phyloP scores from a whole-genome alignment of 2,888 invertebrate genomes.

The Protonemura montana region DNA sequence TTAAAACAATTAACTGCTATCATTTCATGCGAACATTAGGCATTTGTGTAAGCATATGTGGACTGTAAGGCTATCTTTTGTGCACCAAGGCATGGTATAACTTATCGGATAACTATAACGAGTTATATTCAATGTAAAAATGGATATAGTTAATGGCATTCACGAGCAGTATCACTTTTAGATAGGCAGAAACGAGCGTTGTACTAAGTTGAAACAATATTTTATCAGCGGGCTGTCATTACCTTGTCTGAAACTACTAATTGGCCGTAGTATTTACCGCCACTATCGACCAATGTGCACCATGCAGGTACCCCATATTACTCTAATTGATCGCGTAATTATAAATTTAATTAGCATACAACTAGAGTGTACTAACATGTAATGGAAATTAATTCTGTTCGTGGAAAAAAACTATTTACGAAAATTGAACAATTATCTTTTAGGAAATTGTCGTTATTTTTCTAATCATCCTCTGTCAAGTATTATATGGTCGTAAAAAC shows the following conservation, averaged over 20 bases:
- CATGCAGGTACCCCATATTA: background rate
- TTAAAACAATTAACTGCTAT: background rate
- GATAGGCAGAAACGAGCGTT: background rate
- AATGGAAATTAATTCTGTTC: background rate
- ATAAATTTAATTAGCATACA: constrained; percentile 4
- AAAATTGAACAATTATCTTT: constrained; percentile 4
- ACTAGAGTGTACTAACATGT: background rate
- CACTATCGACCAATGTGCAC: background rate
- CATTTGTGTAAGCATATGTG: background rate
- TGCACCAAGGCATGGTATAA: background rate
- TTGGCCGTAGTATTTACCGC: constrained; percentile 22
- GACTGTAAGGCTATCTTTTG: background rate
- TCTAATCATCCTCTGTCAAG: background rate
- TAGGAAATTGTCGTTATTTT: background rate
- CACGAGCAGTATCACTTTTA: background rate
- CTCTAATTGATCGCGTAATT: constrained; percentile 12
- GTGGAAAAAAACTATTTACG: background rate
- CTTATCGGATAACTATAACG: background rate
- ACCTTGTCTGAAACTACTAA: constrained; percentile 23
- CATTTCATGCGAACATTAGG: background rate
- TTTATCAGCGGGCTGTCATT: constrained; percentile 29
- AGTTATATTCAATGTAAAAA: background rate
- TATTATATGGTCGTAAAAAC: no score
- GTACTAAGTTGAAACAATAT: constrained; percentile 13
- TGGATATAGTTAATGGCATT: background rate